phyloP scores from a whole-genome alignment of 2,888 invertebrate species.

The Meandrusa payeni region DNA sequence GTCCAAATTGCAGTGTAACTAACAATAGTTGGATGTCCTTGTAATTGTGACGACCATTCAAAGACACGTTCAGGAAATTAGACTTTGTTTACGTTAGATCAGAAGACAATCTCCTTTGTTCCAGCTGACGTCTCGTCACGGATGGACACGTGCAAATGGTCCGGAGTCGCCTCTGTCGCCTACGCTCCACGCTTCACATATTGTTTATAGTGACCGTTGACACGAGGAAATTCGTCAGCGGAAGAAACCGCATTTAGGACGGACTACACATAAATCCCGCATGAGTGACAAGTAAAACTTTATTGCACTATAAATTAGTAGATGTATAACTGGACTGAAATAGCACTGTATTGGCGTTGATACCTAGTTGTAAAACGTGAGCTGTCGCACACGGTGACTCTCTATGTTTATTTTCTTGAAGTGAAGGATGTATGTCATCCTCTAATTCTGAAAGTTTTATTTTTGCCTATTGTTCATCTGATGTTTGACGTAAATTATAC shows the following conservation, averaged over 20 bases:
- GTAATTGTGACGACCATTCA: constrained; percentile 33
- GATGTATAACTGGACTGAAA: constrained; percentile 66
- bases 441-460: constrained; percentile 24
- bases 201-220: constrained; percentile 65
- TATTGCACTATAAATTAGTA: constrained; percentile 74
- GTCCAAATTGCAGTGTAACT: constrained; percentile 28
- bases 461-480: constrained; percentile 8
- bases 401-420: constrained; percentile 49
- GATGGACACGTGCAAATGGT: constrained; percentile 59
- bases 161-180: constrained; percentile 60
- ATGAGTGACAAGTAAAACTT: constrained; percentile 78
- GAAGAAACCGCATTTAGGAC: constrained; percentile 77
- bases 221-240: constrained; percentile 74
- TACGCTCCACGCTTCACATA: constrained; percentile 46
- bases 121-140: constrained; percentile 50
- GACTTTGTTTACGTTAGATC: constrained; percentile 69
- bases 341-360: constrained; percentile 64
- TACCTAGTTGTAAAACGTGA: constrained; percentile 64
- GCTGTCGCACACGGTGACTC: constrained; percentile 60
- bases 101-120: constrained; percentile 74
- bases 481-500: constrained; percentile 15
- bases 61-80: constrained; percentile 68
- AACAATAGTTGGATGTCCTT: constrained; percentile 4
- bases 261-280: constrained; percentile 66
- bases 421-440: constrained; percentile 29